A percentile compares a stretch with the other conserved stretches of the same genome.
Evolutionary conservation across 1,140 invertebrate species (phyloP).

Genomic region (Limonius californicus): DNA sequence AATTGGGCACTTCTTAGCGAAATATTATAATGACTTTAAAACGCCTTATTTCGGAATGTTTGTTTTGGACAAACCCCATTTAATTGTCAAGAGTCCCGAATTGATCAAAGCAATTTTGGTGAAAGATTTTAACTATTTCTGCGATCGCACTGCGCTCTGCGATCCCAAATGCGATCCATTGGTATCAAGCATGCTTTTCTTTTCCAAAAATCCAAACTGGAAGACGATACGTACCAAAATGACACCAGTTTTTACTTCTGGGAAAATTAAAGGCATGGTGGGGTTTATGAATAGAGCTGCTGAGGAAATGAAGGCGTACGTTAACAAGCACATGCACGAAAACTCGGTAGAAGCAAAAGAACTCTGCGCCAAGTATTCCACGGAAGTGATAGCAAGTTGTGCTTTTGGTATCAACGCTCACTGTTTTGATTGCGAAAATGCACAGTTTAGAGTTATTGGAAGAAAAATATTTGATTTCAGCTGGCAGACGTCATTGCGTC

Average conservation of each 20-base stretch:
- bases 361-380: constrained; percentile 47
- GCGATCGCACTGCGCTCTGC: constrained; percentile 38
- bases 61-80: constrained; percentile 43
- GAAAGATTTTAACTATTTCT: constrained; percentile 52
- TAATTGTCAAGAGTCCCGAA: constrained; percentile 49
- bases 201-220: constrained; percentile 48
- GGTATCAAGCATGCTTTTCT: constrained; percentile 40
- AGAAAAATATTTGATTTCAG: constrained; percentile 32
- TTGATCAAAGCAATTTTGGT: constrained; percentile 50
- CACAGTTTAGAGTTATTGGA: constrained; percentile 42
- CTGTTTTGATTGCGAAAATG: constrained; percentile 46
- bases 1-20: constrained; percentile 26
- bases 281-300: not conserved
- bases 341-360: constrained; percentile 35
- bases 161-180: constrained; percentile 44
- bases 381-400: constrained; percentile 50
- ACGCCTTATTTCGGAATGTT: constrained; percentile 45
- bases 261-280: constrained; percentile 51
- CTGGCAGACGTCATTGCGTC: constrained; percentile 22
- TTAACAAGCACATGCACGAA: not conserved
- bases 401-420: constrained; percentile 50
- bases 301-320: not conserved
- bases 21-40: constrained; percentile 35
- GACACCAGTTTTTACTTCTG: constrained; percentile 52
- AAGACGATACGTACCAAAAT: constrained; percentile 50